Percentiles rank a stretch among this genome's conserved stretches.
phyloP scores from a whole-genome alignment of 92 coral and sea anemone genomes.

The Virgularia gustaviana region DNA sequence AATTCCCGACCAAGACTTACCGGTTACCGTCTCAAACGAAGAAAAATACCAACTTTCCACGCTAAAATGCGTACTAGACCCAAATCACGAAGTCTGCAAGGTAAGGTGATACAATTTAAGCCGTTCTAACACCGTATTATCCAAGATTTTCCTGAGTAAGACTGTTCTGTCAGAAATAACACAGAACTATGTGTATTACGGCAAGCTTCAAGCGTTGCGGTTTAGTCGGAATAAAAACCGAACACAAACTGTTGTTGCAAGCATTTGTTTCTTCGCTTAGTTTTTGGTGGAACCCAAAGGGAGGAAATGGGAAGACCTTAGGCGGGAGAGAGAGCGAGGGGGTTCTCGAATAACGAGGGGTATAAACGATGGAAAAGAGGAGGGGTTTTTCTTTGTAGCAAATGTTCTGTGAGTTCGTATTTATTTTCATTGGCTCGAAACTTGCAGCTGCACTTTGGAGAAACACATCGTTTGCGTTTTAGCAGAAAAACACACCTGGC shows the following conservation, averaged over 20 bases:
- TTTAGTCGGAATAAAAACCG: neutral
- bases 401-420: neutral
- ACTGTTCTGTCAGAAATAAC: neutral
- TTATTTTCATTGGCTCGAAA: neutral
- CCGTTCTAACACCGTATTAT: no score
- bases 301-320: no score
- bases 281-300: no score
- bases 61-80: conserved; percentile 9
- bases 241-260: neutral
- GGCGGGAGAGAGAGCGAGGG: no score
- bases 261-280: no score
- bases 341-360: no score
- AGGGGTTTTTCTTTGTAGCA: no score
- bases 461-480: neutral
- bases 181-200: neutral
- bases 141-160: neutral
- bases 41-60: conserved; percentile 23
- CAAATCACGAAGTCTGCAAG: conserved; percentile 22
- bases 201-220: neutral
- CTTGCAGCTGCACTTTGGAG: neutral
- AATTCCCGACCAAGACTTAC: neutral
- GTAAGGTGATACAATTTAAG: no score
- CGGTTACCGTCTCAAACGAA: neutral
- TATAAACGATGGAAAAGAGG: no score
- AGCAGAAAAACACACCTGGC: neutral